Percentiles rank a stretch among this genome's conserved stretches.
Evolutionary conservation across 1,140 invertebrate species (phyloP).

Genomic region (Microplitis mediator): DNA sequence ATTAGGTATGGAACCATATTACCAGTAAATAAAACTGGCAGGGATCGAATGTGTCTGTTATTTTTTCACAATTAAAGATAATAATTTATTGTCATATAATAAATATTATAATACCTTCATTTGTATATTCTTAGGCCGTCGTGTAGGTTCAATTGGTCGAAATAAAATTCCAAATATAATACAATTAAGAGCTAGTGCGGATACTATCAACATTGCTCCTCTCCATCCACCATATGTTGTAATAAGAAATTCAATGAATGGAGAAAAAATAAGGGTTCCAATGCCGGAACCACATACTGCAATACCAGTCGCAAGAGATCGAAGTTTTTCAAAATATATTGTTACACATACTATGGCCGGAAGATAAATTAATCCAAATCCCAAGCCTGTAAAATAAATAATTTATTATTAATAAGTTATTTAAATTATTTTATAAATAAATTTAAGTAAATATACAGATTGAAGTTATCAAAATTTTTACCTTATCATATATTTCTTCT

Average conservation of each 20-base stretch:
- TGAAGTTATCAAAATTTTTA: not conserved
- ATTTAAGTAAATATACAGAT: too few species aligned
- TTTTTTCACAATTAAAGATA: too few species aligned
- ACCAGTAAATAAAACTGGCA: too few species aligned
- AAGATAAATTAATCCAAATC: constrained; percentile 92
- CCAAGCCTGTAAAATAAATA: constrained; percentile 71
- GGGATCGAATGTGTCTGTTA: too few species aligned
- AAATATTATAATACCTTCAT: constrained; percentile 32
- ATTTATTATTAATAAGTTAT: not conserved
- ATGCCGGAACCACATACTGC: constrained; percentile 93
- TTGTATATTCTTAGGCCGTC: constrained; percentile 31
- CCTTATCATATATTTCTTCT: not conserved
- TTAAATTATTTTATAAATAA: too few species aligned
- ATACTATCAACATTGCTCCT: constrained; percentile 79
- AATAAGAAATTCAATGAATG: constrained; percentile 74
- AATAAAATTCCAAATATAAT: constrained; percentile 85
- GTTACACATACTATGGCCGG: constrained; percentile 95
- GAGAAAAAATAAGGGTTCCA: constrained; percentile 84
- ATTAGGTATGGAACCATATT: too few species aligned
- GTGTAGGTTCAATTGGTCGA: constrained; percentile 66
- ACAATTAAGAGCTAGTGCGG: constrained; percentile 81
- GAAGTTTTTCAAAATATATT: constrained; percentile 89
- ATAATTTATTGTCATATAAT: not conserved
- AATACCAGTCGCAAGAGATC: constrained; percentile 91
- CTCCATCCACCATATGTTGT: constrained; percentile 71